Percentiles rank a stretch among this genome's conserved stretches.
These are phyloP conservation scores for Alfaro cultratus DNA, from an alignment of 2,797 vertebrate species.

Conservation along the genomic window DNA sequence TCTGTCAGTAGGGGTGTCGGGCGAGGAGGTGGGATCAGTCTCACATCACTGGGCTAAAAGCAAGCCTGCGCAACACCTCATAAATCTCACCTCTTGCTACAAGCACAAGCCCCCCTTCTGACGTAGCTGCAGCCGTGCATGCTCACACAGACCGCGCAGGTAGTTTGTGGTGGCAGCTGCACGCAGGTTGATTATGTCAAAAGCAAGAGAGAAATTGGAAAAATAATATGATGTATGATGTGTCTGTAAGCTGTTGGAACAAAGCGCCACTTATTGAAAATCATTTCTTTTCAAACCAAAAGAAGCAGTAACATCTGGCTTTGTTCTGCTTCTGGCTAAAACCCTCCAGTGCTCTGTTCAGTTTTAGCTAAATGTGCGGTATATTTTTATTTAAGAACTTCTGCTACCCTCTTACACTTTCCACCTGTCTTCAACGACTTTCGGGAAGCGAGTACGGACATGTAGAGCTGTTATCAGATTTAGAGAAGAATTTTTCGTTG, in stretches of 20 bases:
- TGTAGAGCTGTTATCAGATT: background rate
- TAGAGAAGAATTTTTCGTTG: background rate
- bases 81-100: slow-evolving; percentile 81
- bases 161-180: slow-evolving; percentile 22
- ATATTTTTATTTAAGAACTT: slow-evolving; percentile 1
- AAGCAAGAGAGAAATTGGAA: slow-evolving; percentile 48
- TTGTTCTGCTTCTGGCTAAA: background rate
- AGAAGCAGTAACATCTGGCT: slow-evolving; percentile 16
- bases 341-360: background rate
- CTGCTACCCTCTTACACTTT: background rate
- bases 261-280: slow-evolving; percentile 20
- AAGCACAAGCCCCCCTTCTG: slow-evolving; percentile 51
- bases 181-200: slow-evolving; percentile 45
- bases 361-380: background rate
- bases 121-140: slow-evolving; percentile 46
- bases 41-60: slow-evolving; percentile 66
- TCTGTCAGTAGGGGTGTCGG: slow-evolving; percentile 49
- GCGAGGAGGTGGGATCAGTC: slow-evolving; percentile 49
- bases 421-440: background rate
- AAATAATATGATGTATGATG: slow-evolving; percentile 48
- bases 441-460: background rate
- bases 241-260: slow-evolving; percentile 34
- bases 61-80: slow-evolving; percentile 77
- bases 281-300: slow-evolving; percentile 15
- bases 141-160: slow-evolving; percentile 19